These are phyloP conservation scores for Pollenia angustigena DNA, from an alignment of 2,888 invertebrate species.

Conservation along the genomic window DNA sequence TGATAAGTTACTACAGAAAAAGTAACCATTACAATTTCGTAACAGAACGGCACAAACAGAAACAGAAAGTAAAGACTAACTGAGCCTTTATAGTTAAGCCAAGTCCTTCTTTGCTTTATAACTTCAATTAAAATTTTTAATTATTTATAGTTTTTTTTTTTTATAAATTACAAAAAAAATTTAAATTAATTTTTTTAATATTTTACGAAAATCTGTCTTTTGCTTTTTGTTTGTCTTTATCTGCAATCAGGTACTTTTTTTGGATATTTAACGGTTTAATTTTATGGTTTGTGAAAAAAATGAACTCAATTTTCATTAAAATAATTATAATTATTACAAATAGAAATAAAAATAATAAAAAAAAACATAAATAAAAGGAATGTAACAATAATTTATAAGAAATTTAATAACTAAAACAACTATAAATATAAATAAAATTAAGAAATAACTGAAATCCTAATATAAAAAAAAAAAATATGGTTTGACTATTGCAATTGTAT, in stretches of 20 bases:
- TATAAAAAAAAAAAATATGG: conserved; percentile 32
- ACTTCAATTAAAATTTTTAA: too few species aligned
- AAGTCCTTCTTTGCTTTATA: too few species aligned
- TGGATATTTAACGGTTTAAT: conserved; percentile 58
- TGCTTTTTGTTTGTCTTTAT: conserved; percentile 36
- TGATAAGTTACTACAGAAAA: too few species aligned
- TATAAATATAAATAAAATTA: conserved; percentile 49
- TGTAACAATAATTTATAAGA: conserved; percentile 64
- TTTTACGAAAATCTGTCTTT: conserved; percentile 19
- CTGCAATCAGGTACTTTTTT: conserved; percentile 67
- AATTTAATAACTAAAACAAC: conserved; percentile 51
- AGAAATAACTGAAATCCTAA: conserved; percentile 31
- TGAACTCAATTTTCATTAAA: conserved; percentile 61
- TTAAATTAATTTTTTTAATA: background rate
- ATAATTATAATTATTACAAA: conserved; percentile 26
- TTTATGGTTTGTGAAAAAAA: conserved; percentile 53
- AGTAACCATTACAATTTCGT: too few species aligned
- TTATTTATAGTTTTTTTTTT: background rate
- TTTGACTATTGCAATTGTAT: conserved; percentile 69
- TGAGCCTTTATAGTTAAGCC: too few species aligned
- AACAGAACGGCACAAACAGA: too few species aligned
- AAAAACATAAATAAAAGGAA: conserved; percentile 60
- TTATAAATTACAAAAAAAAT: background rate
- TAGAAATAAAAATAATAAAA: conserved; percentile 37
- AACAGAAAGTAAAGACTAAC: too few species aligned